Base-by-base conservation (phyloP, 2,113 vertebrate genomes). In the Pedionomus torquatus region DNA sequence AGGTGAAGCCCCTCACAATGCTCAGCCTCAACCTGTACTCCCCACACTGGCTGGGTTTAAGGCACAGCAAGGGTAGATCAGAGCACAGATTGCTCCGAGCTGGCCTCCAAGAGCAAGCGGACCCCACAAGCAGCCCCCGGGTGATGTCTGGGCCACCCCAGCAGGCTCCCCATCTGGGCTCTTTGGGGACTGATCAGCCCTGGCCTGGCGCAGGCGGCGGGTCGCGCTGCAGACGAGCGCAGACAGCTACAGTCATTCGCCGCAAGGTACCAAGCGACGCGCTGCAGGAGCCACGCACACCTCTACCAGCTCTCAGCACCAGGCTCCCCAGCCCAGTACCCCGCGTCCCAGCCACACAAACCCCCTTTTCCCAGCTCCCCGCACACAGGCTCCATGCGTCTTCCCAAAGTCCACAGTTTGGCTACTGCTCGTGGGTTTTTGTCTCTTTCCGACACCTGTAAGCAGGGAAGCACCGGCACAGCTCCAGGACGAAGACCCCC, bases 241-340 rank as follows among this genome's bases (percentile, higher is more conserved):
- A 64, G 77, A 7, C 74, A 76, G 41, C 21, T 20, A 30, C 63
- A 75, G 51, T 28, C 51, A 72, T 7, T 21, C 3, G 0, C 80
- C 41, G 7, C 3, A 0, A 81, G n/a, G 46, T 11, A 11, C 12
- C 19, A 77, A 90, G 46, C 10, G 3, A 68, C 19, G 5, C 30
- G 48, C 24, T 17, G 52, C 46, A 9, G 2, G 0, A 3, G 4
- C 44, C 52, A 57, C 1, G 5, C 17, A 31, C 26, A 30, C 9
- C 68, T 63, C 43, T 63, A 0, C 13, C 43, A 33, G 43, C 18
- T 68, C 81, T 84, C 3, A 0, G 18, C 35, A 69, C 7, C 1
- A 0, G 4, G 3, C 13, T 84, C 55, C 43, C 51, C 61, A 48
- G 2, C 10, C 4, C 0, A 0, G 0, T 2, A 68, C 11, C n/a